Conservation (phyloP, 2,888 invertebrate species). For the Eubasilissa splendida region DNA sequence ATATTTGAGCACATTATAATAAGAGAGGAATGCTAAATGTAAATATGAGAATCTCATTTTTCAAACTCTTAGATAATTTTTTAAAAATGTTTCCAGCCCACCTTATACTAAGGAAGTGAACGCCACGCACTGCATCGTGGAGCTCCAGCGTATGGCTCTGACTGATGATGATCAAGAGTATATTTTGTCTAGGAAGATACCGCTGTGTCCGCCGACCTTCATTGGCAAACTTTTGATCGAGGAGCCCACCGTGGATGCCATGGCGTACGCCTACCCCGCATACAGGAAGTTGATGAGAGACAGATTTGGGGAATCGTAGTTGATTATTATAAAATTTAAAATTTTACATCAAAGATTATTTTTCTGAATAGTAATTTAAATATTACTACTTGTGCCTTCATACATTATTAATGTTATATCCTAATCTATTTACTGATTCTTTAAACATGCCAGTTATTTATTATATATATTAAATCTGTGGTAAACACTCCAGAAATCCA, state of each 20-base stretch:
- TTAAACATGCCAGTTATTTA: too few species aligned
- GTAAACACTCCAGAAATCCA: too few species aligned
- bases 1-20: conserved; percentile 45
- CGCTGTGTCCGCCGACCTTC: conserved; percentile 73
- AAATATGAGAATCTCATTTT: not conserved
- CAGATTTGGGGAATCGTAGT: conserved; percentile 35
- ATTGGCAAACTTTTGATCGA: conserved; percentile 47
- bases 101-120: conserved; percentile 72
- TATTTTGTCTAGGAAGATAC: conserved; percentile 72
- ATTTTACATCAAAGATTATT: not conserved
- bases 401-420: too few species aligned
- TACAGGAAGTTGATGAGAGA: conserved; percentile 41
- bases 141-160: conserved; percentile 69
- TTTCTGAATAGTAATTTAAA: not conserved
- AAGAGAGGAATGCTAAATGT: not conserved
- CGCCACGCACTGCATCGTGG: conserved; percentile 83
- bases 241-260: conserved; percentile 20
- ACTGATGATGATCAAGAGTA: conserved; percentile 73
- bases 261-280: conserved; percentile 40
- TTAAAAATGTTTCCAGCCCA: conserved; percentile 65
- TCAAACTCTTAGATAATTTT: not conserved
- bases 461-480: too few species aligned
- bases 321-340: not conserved
- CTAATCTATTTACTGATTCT: too few species aligned
- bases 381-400: too few species aligned